Evolutionary conservation across 2,113 vertebrate species (phyloP).

Genomic region (Muntiacus reevesi): DNA sequence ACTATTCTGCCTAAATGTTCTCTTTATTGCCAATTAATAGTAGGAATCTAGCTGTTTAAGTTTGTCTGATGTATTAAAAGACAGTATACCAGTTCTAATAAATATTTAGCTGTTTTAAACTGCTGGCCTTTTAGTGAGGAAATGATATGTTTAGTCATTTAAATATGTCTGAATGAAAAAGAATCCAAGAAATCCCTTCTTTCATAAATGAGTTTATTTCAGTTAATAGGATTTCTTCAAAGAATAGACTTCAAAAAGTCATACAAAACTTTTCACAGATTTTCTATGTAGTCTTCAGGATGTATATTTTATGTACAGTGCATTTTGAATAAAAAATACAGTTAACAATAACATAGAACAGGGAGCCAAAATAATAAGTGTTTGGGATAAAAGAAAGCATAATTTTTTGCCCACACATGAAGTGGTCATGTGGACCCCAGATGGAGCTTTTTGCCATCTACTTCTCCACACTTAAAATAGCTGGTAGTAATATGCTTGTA

Average conservation of each 20-base stretch:
- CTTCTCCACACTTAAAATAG: background rate
- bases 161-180: slow-evolving; percentile 75
- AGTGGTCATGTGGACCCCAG: slow-evolving; percentile 60
- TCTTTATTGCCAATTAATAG: slow-evolving; percentile 70
- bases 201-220: slow-evolving; percentile 76
- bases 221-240: slow-evolving; percentile 76
- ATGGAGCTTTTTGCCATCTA: slow-evolving; percentile 57
- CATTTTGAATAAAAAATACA: slow-evolving; percentile 71
- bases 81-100: slow-evolving; percentile 75
- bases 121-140: slow-evolving; percentile 70
- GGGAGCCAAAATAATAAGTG: slow-evolving; percentile 65
- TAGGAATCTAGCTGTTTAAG: slow-evolving; percentile 75
- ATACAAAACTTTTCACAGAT: slow-evolving; percentile 76
- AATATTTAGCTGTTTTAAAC: slow-evolving; percentile 80
- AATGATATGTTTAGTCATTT: slow-evolving; percentile 79
- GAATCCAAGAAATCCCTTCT: slow-evolving; percentile 65
- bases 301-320: slow-evolving; percentile 72
- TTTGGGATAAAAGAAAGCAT: slow-evolving; percentile 60
- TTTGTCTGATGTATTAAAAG: slow-evolving; percentile 72
- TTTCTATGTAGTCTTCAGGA: slow-evolving; percentile 71
- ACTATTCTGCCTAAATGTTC: slow-evolving; percentile 61
- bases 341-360: slow-evolving; percentile 58
- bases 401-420: slow-evolving; percentile 56
- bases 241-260: slow-evolving; percentile 79
- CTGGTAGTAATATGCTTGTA: background rate